phyloP scores from a whole-genome alignment of 2,113 vertebrate genomes.

The Pollachius pollachius region DNA sequence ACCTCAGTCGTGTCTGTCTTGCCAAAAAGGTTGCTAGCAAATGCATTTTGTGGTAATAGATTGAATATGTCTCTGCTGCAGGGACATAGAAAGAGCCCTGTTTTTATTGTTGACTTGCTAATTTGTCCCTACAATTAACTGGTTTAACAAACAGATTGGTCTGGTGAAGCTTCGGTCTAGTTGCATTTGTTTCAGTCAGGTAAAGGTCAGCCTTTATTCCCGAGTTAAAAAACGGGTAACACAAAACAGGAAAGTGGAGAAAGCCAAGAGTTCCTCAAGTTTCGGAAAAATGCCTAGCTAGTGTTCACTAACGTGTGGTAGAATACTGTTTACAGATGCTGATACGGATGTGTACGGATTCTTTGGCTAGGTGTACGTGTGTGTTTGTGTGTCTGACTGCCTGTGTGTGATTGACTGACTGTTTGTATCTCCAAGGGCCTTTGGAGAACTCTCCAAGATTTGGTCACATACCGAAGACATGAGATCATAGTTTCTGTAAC shows the following conservation, averaged over 20 bases:
- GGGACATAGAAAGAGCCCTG: too few species aligned
- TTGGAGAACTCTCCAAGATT: slow-evolving; percentile 38
- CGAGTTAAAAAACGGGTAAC: slow-evolving; percentile 22
- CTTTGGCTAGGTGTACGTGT: neutral
- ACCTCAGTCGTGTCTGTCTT: neutral
- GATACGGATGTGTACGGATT: neutral
- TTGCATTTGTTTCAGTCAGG: slow-evolving; percentile 7
- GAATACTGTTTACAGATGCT: neutral
- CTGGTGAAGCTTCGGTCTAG: neutral
- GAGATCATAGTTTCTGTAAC: slow-evolving; percentile 54
- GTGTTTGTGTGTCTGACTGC: neutral
- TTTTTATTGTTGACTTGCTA: neutral
- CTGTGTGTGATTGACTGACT: neutral
- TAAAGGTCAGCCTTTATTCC: slow-evolving; percentile 5
- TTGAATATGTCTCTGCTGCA: neutral
- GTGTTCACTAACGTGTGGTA: too few species aligned
- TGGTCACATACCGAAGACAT: slow-evolving; percentile 57
- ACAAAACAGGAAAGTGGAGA: slow-evolving; percentile 25
- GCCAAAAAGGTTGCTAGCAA: too few species aligned
- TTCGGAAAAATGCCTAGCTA: too few species aligned
- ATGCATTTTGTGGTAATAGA: too few species aligned
- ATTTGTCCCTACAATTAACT: neutral
- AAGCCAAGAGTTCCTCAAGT: slow-evolving; percentile 31
- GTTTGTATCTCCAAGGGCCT: slow-evolving; percentile 23
- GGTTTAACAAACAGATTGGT: neutral